Conservation (phyloP, 2,113 vertebrate species). For the Calcarius ornatus region DNA sequence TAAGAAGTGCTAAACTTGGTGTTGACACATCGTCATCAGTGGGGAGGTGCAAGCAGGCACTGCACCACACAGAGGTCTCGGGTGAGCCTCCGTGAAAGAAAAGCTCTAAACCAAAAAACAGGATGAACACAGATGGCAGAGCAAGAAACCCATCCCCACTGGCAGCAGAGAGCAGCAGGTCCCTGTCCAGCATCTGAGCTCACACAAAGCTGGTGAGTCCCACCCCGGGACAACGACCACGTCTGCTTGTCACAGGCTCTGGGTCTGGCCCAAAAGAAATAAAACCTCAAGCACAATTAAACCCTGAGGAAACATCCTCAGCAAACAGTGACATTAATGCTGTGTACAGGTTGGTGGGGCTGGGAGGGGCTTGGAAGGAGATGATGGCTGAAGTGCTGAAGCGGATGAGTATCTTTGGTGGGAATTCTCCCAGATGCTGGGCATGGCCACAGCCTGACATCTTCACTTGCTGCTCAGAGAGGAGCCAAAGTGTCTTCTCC, state of each 20-base stretch:
- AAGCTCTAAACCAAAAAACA: neutral
- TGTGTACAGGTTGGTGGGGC: neutral
- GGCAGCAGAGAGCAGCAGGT: neutral
- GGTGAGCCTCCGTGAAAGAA: neutral
- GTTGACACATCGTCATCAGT: neutral
- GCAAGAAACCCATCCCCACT: neutral
- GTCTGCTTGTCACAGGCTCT: neutral
- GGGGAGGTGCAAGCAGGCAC: neutral
- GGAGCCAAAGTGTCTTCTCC: neutral
- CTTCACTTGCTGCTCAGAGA: neutral
- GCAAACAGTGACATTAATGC: neutral
- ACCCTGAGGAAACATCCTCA: constrained; percentile 14
- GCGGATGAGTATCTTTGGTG: neutral
- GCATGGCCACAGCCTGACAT: accelerated
- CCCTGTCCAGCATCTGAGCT: neutral
- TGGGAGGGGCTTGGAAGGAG: neutral
- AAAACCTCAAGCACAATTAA: constrained; percentile 12
- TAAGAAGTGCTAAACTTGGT: constrained; percentile 17
- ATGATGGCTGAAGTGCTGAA: neutral
- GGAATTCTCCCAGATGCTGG: neutral
- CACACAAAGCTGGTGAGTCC: neutral
- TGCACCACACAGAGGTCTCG: neutral
- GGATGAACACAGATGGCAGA: constrained; percentile 5
- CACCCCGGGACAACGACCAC: accelerated
- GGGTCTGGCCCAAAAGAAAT: constrained; percentile 21